A percentile compares a stretch with the other conserved stretches of the same genome.
Evolutionary conservation across 2,113 vertebrate species (phyloP).

Genomic region (Nettapus auritus): DNA sequence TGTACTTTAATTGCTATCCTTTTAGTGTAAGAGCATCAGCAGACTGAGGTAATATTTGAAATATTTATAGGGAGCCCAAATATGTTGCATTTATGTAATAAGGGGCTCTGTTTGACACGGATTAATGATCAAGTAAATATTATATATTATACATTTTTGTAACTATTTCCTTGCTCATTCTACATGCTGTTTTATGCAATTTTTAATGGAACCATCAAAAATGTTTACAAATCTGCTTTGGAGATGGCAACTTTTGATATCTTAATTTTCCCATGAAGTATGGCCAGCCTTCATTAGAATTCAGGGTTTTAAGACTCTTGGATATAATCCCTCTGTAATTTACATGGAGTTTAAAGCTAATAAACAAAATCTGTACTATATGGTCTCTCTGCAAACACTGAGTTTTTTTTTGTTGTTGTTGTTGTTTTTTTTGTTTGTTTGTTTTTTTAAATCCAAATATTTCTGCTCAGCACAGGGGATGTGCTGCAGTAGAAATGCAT

Average conservation of each 20-base stretch:
- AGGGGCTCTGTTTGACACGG: background rate
- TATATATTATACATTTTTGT: background rate
- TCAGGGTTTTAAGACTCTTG: slow-evolving; percentile 50
- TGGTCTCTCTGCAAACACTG: background rate
- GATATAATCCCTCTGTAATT: slow-evolving; percentile 35
- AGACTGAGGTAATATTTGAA: background rate
- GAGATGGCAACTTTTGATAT: slow-evolving; percentile 36
- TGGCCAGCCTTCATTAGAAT: slow-evolving; percentile 42
- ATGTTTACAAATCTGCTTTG: slow-evolving; percentile 50
- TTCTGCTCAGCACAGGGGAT: background rate
- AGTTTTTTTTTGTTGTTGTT: background rate
- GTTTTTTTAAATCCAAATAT: background rate
- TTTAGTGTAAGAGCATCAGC: background rate
- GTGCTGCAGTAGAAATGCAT: background rate
- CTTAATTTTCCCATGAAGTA: slow-evolving; percentile 46
- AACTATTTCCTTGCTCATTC: slow-evolving; percentile 50
- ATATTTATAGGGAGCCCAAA: background rate
- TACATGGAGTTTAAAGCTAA: slow-evolving; percentile 5
- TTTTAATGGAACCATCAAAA: slow-evolving; percentile 58
- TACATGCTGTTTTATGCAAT: slow-evolving; percentile 1
- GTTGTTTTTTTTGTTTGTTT: background rate
- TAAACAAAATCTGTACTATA: slow-evolving; percentile 28
- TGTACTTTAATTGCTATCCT: background rate
- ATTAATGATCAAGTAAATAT: slow-evolving; percentile 47
- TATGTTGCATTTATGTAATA: slow-evolving; percentile 7